Evolutionary conservation across 2,888 invertebrate genomes (phyloP), one percentile per base, ranked within the genome.

Genomic region (Platerodrilus igneus): DNA sequence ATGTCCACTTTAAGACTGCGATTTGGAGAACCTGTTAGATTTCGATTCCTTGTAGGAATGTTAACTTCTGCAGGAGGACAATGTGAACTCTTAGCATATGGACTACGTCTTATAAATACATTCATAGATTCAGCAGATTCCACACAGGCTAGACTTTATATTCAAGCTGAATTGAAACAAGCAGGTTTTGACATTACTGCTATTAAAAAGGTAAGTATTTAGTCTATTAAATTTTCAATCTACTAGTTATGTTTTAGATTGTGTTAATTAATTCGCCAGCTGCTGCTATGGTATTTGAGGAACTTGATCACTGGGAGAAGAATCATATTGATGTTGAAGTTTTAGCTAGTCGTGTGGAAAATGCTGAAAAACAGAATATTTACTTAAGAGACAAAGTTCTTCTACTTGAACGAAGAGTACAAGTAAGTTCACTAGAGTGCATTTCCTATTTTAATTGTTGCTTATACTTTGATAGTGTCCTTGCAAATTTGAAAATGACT

Each of bases 11-110:
- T 94, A 34, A 76, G 93, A 20, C 72, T 94, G 4, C 77, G 91
- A 41, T 89, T 88, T 62, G 92, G 91, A 3, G 94, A 95, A 63
- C 92, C 93, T 0, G 92, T 93, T 4, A 78, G 93, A 60, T 94
- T 94, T 69, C 78, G 93, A 44, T 85, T 94, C 61, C 75, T 94
- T 0, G 84, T 91, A 4, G 92, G 92, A 2, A 91, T 92, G 78
- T 74, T 93, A 41, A 83, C 84, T 56, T 87, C 88, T 37, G 75
- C 82, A 0, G 83, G 86, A 9, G 71, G 71, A 6, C 70, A 72
- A 33, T 81, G 81, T 0, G 85, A 85, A 47, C 71, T 90, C 3
- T 78, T 89, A 53, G 79, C 84, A 2, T 83, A 86, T 3, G 91
- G 91, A 0, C 73, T 94, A 47, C 77, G 76, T 56, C 92, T 94